Evolutionary conservation across 2,797 vertebrate genomes (phyloP).

Genomic region (Pelodytes ibericus): DNA sequence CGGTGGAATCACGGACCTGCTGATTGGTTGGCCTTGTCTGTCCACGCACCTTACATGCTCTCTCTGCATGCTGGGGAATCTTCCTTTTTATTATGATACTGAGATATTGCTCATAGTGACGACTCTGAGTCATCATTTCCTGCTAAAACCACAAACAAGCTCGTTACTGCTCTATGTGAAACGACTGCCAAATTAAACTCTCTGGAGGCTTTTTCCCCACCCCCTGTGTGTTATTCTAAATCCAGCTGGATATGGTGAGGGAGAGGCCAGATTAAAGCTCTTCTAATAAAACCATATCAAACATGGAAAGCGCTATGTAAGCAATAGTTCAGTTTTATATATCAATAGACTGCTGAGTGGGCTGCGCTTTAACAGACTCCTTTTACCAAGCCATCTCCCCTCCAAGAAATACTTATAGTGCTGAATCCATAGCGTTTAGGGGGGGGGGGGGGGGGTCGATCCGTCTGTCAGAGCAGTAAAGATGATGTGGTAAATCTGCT

Average conservation of each 20-base stretch:
- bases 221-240: not conserved
- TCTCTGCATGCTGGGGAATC: constrained; percentile 19
- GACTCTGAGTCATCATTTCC: constrained; percentile 38
- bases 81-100: constrained; percentile 10
- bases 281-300: no score
- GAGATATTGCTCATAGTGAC: not conserved
- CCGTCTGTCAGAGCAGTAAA: no score
- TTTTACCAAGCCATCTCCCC: no score
- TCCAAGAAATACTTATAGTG: no score
- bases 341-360: no score
- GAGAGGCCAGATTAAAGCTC: not conserved
- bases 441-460: no score
- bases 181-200: not conserved
- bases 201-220: no score
- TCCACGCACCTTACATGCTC: constrained; percentile 38
- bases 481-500: no score
- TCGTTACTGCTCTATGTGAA: not conserved
- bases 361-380: no score
- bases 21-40: constrained; percentile 40
- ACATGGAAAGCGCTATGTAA: no score
- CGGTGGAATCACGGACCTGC: not conserved
- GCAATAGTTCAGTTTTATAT: no score
- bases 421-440: no score
- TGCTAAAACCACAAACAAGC: constrained; percentile 20
- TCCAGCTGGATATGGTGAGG: not conserved